Conservation (phyloP, 2,797 vertebrate genomes). For the Enteromius trimaculatus region DNA sequence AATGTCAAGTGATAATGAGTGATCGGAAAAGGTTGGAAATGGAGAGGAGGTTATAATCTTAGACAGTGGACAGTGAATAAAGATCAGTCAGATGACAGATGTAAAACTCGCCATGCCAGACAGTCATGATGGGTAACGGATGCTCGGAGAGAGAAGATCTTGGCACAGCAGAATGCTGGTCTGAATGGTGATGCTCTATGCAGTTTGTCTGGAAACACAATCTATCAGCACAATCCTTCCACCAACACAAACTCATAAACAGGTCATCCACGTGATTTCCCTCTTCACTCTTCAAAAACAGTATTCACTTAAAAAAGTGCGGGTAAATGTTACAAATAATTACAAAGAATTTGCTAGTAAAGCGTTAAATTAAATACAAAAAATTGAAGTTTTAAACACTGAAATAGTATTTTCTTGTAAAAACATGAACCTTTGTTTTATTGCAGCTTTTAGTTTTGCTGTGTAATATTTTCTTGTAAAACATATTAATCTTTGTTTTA, state of each 20-base stretch:
- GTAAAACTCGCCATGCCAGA: not conserved
- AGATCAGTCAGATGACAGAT: conserved; percentile 10
- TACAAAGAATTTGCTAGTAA: not conserved
- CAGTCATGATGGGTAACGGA: not conserved
- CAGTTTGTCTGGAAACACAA: conserved; percentile 38
- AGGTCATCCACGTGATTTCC: not conserved
- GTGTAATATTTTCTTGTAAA: not conserved
- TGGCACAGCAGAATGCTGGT: not conserved
- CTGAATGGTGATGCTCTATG: conserved; percentile 17
- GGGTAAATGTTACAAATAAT: not conserved
- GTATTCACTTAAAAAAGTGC: not conserved
- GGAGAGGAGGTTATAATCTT: conserved; percentile 3
- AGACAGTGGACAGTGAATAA: conserved; percentile 15
- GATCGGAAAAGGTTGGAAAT: not conserved
- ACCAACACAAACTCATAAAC: not conserved
- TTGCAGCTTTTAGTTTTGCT: not conserved
- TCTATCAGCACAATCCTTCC: conserved; percentile 39
- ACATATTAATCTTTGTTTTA: not conserved
- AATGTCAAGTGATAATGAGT: conserved; percentile 28
- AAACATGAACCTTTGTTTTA: not conserved
- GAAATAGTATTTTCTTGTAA: not conserved
- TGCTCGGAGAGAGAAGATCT: conserved; percentile 4
- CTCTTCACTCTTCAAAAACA: not conserved
- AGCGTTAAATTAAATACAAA: not conserved
- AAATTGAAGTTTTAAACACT: no score